These are phyloP conservation scores for Prosapia bicincta DNA, from an alignment of 2,888 invertebrate genomes.

Conservation along the genomic window DNA sequence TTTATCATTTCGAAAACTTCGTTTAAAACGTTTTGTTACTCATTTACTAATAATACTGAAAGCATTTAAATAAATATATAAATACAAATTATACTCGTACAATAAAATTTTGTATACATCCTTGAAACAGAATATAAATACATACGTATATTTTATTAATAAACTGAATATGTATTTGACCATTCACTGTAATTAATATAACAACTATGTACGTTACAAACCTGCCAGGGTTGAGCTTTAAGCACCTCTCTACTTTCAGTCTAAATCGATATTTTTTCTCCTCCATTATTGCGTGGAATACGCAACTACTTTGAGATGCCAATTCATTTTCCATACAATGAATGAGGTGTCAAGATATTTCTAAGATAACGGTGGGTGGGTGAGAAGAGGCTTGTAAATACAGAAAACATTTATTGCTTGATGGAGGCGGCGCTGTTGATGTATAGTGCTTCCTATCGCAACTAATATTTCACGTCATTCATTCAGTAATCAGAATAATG, in stretches of 20 bases:
- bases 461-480: not conserved
- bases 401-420: not conserved
- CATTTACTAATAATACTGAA: too few species aligned
- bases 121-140: too few species aligned
- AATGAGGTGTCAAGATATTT: not conserved
- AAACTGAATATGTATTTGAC: too few species aligned
- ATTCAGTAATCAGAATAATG: not conserved
- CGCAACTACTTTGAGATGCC: not conserved
- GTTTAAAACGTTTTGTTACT: too few species aligned
- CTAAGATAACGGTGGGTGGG: not conserved
- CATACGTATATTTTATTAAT: too few species aligned
- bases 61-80: too few species aligned
- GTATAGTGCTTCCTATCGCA: not conserved
- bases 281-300: not conserved
- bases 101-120: too few species aligned
- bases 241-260: not conserved
- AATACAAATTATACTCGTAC: too few species aligned
- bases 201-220: too few species aligned
- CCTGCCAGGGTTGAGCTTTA: not conserved
- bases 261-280: not conserved
- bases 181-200: too few species aligned
- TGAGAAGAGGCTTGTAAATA: not conserved
- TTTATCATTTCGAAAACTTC: too few species aligned
- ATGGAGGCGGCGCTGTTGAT: not conserved
- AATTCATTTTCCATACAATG: not conserved